Base-by-base conservation (phyloP, 2,797 vertebrate species). In the Gastrophryne carolinensis region DNA sequence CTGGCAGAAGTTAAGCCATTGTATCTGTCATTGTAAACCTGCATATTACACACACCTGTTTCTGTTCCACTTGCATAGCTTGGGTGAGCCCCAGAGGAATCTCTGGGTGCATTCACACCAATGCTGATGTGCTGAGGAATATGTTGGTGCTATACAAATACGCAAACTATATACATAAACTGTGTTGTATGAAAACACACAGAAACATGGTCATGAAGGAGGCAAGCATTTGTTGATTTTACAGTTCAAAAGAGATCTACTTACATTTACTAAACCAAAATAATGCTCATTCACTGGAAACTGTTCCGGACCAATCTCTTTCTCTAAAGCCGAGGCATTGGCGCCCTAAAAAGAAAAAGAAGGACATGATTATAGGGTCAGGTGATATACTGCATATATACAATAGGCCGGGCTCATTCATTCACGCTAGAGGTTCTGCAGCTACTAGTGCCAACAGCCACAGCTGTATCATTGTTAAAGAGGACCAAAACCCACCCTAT, bases 291-390 rank as follows among this genome's bases (percentile, higher is more conserved):
- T 98, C 80, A 98, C 95, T 80, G 97, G 97, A 92, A 99, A 99
- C 90, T 99, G 97, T 91, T 98, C 97, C 39, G 97, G 95, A 93
- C 97, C 97, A 91, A 99, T 99, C 93, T 99, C 97, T 95, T 98
- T 99, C 94, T 99, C 97, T 93, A 99, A 96, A 92, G 97, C 95
- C 85, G 97, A 98, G 95, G 97, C 97, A 98, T 98, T 99, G 94
- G 95, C 94, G 95, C 97, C 97, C 97, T 98, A 68, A 27, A 53
- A 81, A 79, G 29, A 9, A 39, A 2, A 26, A 29, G 37, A 58
- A 72, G 4, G 1, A 21, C 2, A 17, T 4, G 1, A 4, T 69
- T 56, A 69, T 30, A 64, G 17, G 23, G 6, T 0, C 1, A 13
- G 3, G 19, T 8, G 34, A 29, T 2, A 54, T 12, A 50, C 1